A percentile compares a stretch with the other conserved stretches of the same genome.
phyloP scores from a whole-genome alignment of 2,888 invertebrate genomes.

The Trachelus iudaicus region DNA sequence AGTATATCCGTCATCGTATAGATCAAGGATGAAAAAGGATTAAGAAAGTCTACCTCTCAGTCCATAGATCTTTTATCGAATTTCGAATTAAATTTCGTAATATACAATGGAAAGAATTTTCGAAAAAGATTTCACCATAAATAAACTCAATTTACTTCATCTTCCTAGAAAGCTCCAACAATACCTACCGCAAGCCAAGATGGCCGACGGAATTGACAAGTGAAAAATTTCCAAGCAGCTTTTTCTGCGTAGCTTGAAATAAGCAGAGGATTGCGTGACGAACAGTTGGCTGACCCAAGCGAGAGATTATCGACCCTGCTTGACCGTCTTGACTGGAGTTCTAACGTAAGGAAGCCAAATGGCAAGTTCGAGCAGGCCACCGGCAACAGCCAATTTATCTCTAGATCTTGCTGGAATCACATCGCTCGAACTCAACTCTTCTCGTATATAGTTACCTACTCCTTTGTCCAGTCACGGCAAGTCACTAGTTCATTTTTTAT shows the following conservation, averaged over 20 bases:
- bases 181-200: not conserved
- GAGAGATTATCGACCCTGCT: slow-evolving; percentile 44
- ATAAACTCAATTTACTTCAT: not conserved
- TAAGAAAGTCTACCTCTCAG: not conserved
- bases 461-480: not conserved
- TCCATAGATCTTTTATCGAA: not conserved
- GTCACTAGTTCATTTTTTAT: not conserved
- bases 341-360: not conserved
- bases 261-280: slow-evolving; percentile 32
- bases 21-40: not conserved
- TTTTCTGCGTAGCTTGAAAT: not conserved
- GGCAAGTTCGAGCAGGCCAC: not conserved
- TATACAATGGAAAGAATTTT: not conserved
- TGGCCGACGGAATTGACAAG: not conserved
- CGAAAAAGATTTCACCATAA: not conserved
- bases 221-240: not conserved
- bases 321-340: slow-evolving; percentile 37
- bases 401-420: not conserved
- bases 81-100: not conserved
- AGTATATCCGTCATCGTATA: not conserved
- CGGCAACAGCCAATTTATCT: not conserved
- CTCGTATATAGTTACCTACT: not conserved
- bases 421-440: not conserved
- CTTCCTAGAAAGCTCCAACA: not conserved
- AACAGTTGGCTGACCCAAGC: slow-evolving; percentile 41